Evolutionary conservation across 1,140 invertebrate species (phyloP).

Genomic region (Pollicipes pollicipes): DNA sequence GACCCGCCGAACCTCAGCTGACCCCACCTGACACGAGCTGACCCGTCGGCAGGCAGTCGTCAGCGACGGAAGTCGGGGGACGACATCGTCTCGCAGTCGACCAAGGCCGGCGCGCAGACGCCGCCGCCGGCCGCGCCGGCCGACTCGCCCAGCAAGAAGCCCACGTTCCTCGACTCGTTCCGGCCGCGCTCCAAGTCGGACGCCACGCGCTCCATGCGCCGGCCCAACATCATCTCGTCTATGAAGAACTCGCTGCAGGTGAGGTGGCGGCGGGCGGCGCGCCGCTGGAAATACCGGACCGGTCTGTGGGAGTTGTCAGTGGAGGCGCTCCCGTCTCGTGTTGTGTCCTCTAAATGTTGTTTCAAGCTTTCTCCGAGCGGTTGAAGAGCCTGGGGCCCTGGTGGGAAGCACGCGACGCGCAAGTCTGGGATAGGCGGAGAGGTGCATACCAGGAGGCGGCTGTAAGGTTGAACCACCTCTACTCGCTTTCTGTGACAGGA

Average conservation of each 20-base stretch:
- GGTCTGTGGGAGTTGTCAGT: too few relatives aligned
- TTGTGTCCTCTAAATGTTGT: too few relatives aligned
- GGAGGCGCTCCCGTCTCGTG: too few relatives aligned
- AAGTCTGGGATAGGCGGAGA: too few relatives aligned
- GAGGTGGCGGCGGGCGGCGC: too few relatives aligned
- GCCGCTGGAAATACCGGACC: too few relatives aligned
- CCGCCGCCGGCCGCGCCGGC: slow-evolving; percentile 23
- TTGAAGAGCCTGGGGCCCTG: too few relatives aligned
- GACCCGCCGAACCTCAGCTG: not conserved
- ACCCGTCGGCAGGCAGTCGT: slow-evolving; percentile 11
- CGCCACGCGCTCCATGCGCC: slow-evolving; percentile 25
- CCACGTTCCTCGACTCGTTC: slow-evolving; percentile 60
- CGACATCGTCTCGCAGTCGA: slow-evolving; percentile 22
- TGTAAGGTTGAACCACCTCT: too few relatives aligned
- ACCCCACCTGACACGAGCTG: not conserved
- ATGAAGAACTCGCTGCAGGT: not conserved
- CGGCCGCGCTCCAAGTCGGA: slow-evolving; percentile 62
- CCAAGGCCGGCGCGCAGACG: slow-evolving; percentile 11
- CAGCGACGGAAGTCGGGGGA: slow-evolving; percentile 33
- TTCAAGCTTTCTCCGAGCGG: too few relatives aligned
- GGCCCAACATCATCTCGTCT: not conserved
- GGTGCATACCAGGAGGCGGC: too few relatives aligned
- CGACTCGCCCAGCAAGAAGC: slow-evolving; percentile 17
- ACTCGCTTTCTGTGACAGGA: too few relatives aligned
- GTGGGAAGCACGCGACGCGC: too few relatives aligned